Base-by-base conservation (phyloP, 2,888 invertebrate genomes). In the Pediacus dermestoides region DNA sequence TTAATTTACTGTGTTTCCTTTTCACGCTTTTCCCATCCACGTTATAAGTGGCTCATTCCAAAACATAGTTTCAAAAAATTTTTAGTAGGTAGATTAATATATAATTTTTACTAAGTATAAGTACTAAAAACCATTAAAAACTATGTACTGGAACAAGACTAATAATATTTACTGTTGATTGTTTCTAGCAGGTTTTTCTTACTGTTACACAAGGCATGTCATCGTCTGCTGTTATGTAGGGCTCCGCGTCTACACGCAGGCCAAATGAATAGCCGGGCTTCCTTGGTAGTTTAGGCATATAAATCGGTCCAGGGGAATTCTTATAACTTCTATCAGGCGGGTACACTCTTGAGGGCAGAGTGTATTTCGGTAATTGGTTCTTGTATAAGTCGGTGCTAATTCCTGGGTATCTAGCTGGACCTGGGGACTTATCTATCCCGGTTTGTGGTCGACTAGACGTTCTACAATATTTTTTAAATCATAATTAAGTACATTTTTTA, bases 151-250 rank as follows among this genome's bases (percentile, higher is more conserved):
- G n/a, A n/a, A n/a, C n/a, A n/a, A n/a, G n/a, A n/a, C n/a, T n/a
- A n/a, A n/a, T n/a, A n/a, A n/a, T n/a, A n/a, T n/a, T n/a, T n/a
- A n/a, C n/a, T n/a, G n/a, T n/a, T n/a, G n/a, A n/a, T n/a, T n/a
- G n/a, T n/a, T n/a, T 26, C 10, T 28, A 28, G 13, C 28, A 28
- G 3, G 7, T 14, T 14, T 28, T 28, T n/a, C 7, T n/a, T 13
- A 4, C 8, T n/a, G 3, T 28, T 6, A 13, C 10, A 13, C 28
- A 28, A 4, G 28, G 28, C 10, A 28, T 11, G 23, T 35, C 74
- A 57, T 81, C 80, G 39, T 76, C 73, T 13, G 73, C 72, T 31
- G 78, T 74, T 50, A 81, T 72, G 63, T 79, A 75, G 3, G 79
- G 75, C 22, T 74, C 70, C 9, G 70, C 74, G 60, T 80, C 78